Evolutionary conservation across 2,888 invertebrate genomes (phyloP).

Genomic region (Pristionchus mayeri): DNA sequence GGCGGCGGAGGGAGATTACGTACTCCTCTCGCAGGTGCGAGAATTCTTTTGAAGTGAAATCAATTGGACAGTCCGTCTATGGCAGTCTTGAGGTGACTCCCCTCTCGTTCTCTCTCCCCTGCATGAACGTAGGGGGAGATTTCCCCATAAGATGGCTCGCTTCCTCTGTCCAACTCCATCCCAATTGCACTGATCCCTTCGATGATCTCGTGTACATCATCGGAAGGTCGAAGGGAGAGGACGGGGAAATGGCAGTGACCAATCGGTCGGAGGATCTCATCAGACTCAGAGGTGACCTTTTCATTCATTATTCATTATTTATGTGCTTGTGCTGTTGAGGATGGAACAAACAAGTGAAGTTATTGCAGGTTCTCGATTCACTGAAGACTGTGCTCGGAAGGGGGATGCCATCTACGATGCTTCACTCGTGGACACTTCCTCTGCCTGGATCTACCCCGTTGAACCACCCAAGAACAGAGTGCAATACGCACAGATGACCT

Average conservation of each 20-base stretch:
- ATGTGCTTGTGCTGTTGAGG: too few species aligned
- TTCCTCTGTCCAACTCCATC: neutral
- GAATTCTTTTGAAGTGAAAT: neutral
- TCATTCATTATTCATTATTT: too few species aligned
- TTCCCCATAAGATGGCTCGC: neutral
- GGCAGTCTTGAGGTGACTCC: neutral
- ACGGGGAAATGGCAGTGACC: neutral
- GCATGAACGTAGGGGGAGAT: slow-evolving; percentile 15
- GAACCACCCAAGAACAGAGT: slow-evolving; percentile 42
- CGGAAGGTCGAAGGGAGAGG: slow-evolving; percentile 6
- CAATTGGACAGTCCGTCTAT: neutral
- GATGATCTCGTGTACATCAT: slow-evolving; percentile 33
- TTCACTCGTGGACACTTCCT: slow-evolving; percentile 6
- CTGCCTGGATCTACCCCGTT: slow-evolving; percentile 44
- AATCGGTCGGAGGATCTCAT: slow-evolving; percentile 30
- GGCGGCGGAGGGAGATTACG: neutral
- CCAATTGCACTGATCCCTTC: slow-evolving; percentile 20
- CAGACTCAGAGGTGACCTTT: neutral
- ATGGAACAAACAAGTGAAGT: too few species aligned
- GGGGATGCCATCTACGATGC: neutral
- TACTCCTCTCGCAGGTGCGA: neutral
- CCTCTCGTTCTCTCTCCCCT: slow-evolving; percentile 5
- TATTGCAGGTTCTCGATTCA: neutral
- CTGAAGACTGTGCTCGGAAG: neutral
- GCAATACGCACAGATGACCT: slow-evolving; percentile 14